These are phyloP conservation scores for Goniozus legneri DNA, from an alignment of 1,140 invertebrate species.

Conservation along the genomic window DNA sequence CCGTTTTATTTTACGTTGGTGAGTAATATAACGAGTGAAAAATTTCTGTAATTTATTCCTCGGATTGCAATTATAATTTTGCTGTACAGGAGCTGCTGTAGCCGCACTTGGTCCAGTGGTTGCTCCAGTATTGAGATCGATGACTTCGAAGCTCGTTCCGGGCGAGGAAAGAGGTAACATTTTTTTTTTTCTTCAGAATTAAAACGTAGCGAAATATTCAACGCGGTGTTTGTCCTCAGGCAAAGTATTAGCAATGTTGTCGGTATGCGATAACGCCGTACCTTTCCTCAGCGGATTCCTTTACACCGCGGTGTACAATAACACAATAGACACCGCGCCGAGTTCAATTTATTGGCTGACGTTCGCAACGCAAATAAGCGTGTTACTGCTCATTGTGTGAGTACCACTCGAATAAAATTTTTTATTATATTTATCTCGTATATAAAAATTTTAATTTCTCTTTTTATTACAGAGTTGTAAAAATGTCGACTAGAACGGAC, in stretches of 20 bases:
- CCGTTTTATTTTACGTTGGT: constrained; percentile 62
- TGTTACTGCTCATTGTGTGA: constrained; percentile 63
- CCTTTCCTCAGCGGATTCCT: constrained; percentile 66
- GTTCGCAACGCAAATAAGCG: constrained; percentile 62
- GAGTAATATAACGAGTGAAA: constrained; percentile 25
- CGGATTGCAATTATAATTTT: constrained; percentile 3
- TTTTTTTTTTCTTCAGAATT: too few species aligned
- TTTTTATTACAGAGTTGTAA: too few species aligned
- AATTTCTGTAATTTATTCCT: neutral
- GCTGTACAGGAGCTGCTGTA: constrained; percentile 57
- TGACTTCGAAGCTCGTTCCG: constrained; percentile 69
- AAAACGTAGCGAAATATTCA: too few species aligned
- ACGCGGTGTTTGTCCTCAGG: constrained; percentile 47
- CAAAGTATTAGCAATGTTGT: constrained; percentile 69
- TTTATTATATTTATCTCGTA: too few species aligned
- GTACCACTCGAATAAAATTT: too few species aligned
- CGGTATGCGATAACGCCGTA: constrained; percentile 73
- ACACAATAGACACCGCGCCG: constrained; percentile 58
- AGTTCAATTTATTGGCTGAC: constrained; percentile 67
- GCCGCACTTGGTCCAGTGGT: constrained; percentile 70
- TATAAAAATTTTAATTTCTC: too few species aligned
- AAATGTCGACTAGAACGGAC: too few species aligned
- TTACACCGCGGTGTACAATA: constrained; percentile 69
- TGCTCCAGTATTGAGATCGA: constrained; percentile 70
- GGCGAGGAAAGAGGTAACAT: constrained; percentile 66